Conservation (phyloP, 2,113 vertebrate genomes). For the Larimichthys polyactis region DNA sequence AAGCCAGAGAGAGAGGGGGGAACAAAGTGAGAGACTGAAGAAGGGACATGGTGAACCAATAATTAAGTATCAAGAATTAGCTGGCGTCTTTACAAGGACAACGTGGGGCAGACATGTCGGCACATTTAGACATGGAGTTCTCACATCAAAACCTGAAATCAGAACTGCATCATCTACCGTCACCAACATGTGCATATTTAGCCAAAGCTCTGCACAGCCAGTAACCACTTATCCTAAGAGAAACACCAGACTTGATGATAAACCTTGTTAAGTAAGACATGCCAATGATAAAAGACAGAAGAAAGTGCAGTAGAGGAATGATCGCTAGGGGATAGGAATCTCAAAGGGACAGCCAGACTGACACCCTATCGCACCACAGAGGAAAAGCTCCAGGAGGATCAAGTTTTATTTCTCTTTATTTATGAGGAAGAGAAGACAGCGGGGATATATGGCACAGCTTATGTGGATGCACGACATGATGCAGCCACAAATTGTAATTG, state of each 20-base stretch:
- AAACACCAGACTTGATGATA: neutral
- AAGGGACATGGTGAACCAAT: constrained; percentile 40
- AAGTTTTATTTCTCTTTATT: constrained; percentile 70
- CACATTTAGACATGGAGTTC: neutral
- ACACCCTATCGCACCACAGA: constrained; percentile 50
- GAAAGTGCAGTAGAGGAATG: constrained; percentile 38
- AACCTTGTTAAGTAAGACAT: neutral
- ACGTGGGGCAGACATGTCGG: neutral
- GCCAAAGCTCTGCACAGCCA: neutral
- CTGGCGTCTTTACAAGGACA: constrained; percentile 15
- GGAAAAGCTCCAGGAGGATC: constrained; percentile 64
- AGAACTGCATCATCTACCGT: neutral
- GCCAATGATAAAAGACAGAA: constrained; percentile 23
- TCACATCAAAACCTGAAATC: neutral
- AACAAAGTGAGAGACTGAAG: constrained; percentile 16
- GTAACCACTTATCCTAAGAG: neutral
- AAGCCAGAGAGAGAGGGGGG: constrained; percentile 22
- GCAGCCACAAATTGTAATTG: constrained; percentile 6
- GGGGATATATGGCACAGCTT: constrained; percentile 22
- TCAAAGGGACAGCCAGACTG: constrained; percentile 29
- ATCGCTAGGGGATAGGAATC: constrained; percentile 30
- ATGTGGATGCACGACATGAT: constrained; percentile 33
- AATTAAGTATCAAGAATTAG: constrained; percentile 42
- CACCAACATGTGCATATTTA: neutral
- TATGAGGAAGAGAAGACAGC: constrained; percentile 49